A percentile compares a stretch with the other conserved stretches of the same genome.
These are phyloP conservation scores for Elmis aenea DNA, from an alignment of 2,888 invertebrate genomes.

Conservation along the genomic window DNA sequence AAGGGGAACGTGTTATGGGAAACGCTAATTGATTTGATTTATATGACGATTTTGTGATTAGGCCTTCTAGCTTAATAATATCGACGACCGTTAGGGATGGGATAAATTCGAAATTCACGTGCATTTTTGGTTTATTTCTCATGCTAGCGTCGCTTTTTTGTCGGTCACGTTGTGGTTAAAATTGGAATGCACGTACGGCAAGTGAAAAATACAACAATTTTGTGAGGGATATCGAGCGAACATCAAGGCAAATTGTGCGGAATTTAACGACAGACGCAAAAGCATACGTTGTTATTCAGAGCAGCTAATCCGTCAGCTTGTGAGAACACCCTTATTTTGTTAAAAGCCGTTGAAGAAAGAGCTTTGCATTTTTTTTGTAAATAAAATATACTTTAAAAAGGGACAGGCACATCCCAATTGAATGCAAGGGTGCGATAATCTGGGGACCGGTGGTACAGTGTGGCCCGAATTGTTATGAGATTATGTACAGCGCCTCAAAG, in stretches of 20 bases:
- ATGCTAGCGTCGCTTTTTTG: neutral
- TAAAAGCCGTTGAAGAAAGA: constrained; percentile 18
- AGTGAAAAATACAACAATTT: constrained; percentile 27
- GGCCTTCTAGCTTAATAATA: too few relatives aligned
- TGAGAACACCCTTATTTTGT: constrained; percentile 19
- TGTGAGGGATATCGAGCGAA: constrained; percentile 26
- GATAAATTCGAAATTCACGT: too few relatives aligned
- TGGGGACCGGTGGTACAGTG: constrained; percentile 21
- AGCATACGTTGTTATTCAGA: constrained; percentile 21
- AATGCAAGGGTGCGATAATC: constrained; percentile 26
- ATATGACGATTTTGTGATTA: too few relatives aligned
- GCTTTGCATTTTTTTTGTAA: constrained; percentile 20
- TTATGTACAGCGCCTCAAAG: constrained; percentile 27
- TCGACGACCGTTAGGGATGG: too few relatives aligned
- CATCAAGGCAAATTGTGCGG: constrained; percentile 27
- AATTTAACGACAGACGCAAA: constrained; percentile 22
- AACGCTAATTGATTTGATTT: constrained; percentile 12
- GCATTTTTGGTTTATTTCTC: neutral
- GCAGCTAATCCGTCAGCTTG: constrained; percentile 19
- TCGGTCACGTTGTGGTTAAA: neutral
- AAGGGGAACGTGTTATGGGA: constrained; percentile 11
- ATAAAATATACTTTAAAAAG: constrained; percentile 14
- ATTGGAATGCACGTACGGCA: too few relatives aligned
- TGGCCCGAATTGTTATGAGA: constrained; percentile 29
- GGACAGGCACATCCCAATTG: constrained; percentile 8